These are phyloP conservation scores for Leistus spinibarbis DNA, from an alignment of 2,888 invertebrate species.

Conservation along the genomic window DNA sequence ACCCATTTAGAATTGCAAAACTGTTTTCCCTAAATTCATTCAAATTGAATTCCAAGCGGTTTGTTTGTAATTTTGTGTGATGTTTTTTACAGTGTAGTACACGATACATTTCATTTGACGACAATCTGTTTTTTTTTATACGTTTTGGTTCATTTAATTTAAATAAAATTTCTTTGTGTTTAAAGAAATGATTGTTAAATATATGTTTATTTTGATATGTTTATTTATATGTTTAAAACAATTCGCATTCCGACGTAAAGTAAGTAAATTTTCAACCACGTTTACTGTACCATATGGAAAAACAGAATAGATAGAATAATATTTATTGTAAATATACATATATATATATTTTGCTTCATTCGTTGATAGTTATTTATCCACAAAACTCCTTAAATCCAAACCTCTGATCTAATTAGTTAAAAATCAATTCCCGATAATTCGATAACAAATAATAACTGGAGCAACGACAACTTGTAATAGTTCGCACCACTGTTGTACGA, in stretches of 20 bases:
- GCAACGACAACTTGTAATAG: conserved; percentile 94
- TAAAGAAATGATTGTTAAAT: neutral
- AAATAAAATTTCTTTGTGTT: neutral
- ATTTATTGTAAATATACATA: conserved; percentile 40
- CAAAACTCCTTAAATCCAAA: neutral
- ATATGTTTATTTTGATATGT: neutral
- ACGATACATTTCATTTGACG: no score
- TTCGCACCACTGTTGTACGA: conserved; percentile 93
- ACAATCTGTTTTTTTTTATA: no score
- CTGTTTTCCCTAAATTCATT: no score
- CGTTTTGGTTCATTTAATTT: no score
- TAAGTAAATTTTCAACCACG: conserved; percentile 12
- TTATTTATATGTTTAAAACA: neutral
- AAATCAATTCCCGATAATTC: conserved; percentile 94
- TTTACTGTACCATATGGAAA: neutral
- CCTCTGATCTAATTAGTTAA: conserved; percentile 69
- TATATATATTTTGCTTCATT: conserved; percentile 35
- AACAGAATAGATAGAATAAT: conserved; percentile 21
- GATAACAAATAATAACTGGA: conserved; percentile 91
- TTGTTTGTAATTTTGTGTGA: no score
- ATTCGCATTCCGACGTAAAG: conserved; percentile 30
- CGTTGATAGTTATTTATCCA: neutral
- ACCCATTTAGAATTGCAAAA: no score
- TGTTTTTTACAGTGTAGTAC: no score
- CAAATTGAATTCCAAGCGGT: no score